These are phyloP conservation scores for Caenorhabditis sp. DNA, from an alignment of 2,888 invertebrate species.

Conservation along the genomic window DNA sequence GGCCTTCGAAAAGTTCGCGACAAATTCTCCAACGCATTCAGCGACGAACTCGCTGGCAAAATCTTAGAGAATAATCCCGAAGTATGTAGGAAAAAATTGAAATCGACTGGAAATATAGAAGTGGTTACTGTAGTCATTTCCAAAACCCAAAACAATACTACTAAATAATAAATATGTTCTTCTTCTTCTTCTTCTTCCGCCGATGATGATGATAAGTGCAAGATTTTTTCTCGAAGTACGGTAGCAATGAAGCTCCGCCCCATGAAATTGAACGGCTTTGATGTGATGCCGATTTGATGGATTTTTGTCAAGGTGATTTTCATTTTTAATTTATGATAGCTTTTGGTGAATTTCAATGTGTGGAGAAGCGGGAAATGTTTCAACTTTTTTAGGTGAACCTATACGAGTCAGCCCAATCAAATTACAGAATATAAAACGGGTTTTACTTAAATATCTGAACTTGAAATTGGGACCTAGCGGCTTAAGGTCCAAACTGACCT, in stretches of 20 bases:
- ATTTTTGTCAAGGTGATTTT: neutral
- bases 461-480: too few relatives aligned
- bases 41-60: constrained; percentile 16
- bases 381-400: too few relatives aligned
- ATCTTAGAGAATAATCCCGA: neutral
- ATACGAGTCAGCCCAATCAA: too few relatives aligned
- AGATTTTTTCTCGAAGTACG: neutral
- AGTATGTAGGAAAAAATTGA: constrained; percentile 31
- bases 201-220: neutral
- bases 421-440: too few relatives aligned
- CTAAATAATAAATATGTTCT: neutral
- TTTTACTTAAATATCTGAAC: too few relatives aligned
- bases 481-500: too few relatives aligned
- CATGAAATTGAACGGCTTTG: neutral
- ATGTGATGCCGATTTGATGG: constrained; percentile 1
- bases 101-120: constrained; percentile 25
- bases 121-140: constrained; percentile 7
- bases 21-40: constrained; percentile 33
- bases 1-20: constrained; percentile 36
- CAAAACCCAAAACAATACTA: neutral
- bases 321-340: neutral
- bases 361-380: neutral
- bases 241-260: neutral
- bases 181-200: neutral
- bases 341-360: neutral